Conservation (phyloP, 2,113 vertebrate species). For the Austrofundulus limnaeus region DNA sequence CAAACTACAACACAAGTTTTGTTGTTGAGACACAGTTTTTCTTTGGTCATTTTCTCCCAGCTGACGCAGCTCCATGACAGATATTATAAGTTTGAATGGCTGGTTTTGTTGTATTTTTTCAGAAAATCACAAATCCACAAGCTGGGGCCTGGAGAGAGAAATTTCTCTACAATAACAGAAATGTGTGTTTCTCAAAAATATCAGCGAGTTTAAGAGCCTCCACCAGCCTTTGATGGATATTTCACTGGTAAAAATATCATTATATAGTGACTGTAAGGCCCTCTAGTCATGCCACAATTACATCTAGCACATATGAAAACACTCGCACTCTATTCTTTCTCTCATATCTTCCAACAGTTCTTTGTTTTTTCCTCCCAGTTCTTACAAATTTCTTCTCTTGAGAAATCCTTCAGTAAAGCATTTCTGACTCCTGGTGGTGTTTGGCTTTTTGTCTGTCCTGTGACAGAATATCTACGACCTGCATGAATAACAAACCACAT, state of each 20-base stretch:
- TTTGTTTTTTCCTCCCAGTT: not conserved
- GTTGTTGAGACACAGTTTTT: no score
- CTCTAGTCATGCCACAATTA: not conserved
- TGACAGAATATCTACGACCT: not conserved
- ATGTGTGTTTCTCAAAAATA: not conserved
- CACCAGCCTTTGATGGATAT: not conserved
- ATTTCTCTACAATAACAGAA: not conserved
- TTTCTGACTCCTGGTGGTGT: not conserved
- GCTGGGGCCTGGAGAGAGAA: not conserved
- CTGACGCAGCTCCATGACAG: no score
- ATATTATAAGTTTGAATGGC: no score
- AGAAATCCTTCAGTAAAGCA: not conserved
- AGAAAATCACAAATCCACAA: not conserved
- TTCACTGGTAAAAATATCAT: not conserved
- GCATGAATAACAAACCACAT: not conserved
- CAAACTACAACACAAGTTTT: no score
- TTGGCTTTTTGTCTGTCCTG: not conserved
- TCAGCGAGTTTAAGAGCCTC: not conserved
- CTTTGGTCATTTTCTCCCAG: no score
- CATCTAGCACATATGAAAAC: not conserved
- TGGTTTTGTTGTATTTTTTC: no score
- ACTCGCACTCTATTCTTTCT: not conserved
- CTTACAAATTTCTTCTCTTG: slow-evolving; percentile 1
- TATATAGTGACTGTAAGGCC: not conserved
- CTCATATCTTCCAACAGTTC: not conserved